Evolutionary conservation across 2,113 vertebrate genomes (phyloP).

Genomic region (Cynoglossus semilaevis): DNA sequence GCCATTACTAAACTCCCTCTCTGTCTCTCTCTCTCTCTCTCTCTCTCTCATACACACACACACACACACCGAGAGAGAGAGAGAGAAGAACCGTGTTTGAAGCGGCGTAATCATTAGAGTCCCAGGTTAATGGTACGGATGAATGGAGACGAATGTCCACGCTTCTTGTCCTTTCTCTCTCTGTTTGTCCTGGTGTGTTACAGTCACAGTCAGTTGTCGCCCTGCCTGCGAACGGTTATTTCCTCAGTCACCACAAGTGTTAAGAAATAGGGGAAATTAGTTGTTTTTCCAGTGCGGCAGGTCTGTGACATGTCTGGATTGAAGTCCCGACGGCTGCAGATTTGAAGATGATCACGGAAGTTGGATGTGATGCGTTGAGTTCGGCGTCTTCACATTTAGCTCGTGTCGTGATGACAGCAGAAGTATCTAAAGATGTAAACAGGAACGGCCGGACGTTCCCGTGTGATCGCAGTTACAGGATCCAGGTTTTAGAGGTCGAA

Average conservation of each 20-base stretch:
- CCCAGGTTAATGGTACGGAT: constrained; percentile 31
- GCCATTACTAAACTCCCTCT: constrained; percentile 49
- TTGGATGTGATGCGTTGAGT: too few species aligned
- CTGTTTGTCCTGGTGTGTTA: neutral
- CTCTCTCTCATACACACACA: too few species aligned
- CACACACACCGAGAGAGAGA: constrained; percentile 41
- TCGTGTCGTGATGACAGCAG: too few species aligned
- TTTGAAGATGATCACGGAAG: too few species aligned
- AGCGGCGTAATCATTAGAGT: constrained; percentile 10
- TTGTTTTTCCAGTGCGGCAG: constrained; percentile 34
- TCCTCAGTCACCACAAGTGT: constrained; percentile 50
- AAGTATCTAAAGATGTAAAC: too few species aligned
- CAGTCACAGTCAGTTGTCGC: constrained; percentile 22
- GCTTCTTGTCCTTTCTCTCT: too few species aligned
- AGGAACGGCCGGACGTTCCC: too few species aligned
- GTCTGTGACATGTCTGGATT: too few species aligned
- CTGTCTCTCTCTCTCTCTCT: constrained; percentile 4
- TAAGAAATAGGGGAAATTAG: constrained; percentile 54
- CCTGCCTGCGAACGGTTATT: constrained; percentile 34
- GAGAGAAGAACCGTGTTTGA: constrained; percentile 34
- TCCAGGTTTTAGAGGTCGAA: too few species aligned
- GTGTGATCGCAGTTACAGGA: too few species aligned
- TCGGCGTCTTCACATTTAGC: too few species aligned
- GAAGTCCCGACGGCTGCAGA: too few species aligned
- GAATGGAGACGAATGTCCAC: constrained; percentile 25